phyloP scores from a whole-genome alignment of 2,797 vertebrate genomes.

The Cossypha heuglini region DNA sequence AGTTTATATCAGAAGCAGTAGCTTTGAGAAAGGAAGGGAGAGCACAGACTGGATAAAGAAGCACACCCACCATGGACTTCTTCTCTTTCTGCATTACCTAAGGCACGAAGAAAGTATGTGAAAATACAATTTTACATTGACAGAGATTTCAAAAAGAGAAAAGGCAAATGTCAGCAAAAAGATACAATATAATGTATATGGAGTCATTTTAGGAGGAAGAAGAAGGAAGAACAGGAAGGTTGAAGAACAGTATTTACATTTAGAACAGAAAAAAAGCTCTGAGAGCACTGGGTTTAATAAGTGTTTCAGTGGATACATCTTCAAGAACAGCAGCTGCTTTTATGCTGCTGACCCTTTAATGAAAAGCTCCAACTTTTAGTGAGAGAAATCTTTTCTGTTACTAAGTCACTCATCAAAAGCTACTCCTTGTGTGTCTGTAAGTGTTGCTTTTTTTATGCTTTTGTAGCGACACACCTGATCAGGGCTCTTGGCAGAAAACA shows the following conservation, averaged over 20 bases:
- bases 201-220: neutral
- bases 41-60: neutral
- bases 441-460: neutral
- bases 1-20: neutral
- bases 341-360: neutral
- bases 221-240: neutral
- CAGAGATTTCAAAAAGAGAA: neutral
- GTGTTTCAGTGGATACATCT: neutral
- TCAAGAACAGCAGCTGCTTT: neutral
- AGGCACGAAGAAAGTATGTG: neutral
- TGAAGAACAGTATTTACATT: neutral
- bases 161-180: neutral
- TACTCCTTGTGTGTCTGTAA: fast-evolving
- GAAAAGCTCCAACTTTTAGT: neutral
- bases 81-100: neutral
- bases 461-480: neutral
- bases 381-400: neutral
- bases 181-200: neutral
- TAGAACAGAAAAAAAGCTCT: neutral
- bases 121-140: neutral
- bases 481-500: neutral
- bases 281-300: neutral
- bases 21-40: neutral
- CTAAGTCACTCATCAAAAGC: neutral
- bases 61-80: neutral